Conservation (phyloP, 2,888 invertebrate genomes). For the Enoplolaimus lenunculus region DNA sequence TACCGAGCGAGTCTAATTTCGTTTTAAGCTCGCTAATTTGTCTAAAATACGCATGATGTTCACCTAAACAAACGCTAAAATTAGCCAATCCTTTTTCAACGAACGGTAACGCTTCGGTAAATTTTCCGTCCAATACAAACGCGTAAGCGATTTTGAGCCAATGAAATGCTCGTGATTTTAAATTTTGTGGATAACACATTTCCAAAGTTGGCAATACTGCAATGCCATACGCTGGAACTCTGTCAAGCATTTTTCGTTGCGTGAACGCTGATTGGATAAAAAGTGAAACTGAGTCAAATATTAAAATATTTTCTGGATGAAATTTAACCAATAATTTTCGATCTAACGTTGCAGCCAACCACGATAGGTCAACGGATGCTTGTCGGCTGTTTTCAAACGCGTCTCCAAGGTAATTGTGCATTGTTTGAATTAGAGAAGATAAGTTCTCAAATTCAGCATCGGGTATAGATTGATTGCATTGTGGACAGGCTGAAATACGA, state of each 20-base stretch:
- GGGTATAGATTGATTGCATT: not conserved
- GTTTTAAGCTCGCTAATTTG: not conserved
- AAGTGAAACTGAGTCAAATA: not conserved
- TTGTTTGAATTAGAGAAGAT: not conserved
- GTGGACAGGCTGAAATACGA: not conserved
- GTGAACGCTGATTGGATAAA: not conserved
- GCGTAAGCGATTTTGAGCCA: conserved; percentile 12
- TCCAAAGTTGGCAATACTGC: not conserved
- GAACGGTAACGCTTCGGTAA: not conserved
- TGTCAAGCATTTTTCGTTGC: not conserved
- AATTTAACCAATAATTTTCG: not conserved
- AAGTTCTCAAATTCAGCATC: not conserved
- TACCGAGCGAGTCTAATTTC: too few species aligned
- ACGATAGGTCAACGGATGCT: not conserved
- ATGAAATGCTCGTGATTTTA: conserved; percentile 17
- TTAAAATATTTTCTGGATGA: not conserved
- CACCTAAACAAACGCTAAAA: conserved; percentile 17
- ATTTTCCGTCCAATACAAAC: not conserved
- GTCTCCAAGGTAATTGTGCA: not conserved
- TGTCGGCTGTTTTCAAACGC: not conserved
- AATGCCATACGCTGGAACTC: not conserved
- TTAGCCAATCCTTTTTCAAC: conserved; percentile 12
- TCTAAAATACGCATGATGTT: not conserved
- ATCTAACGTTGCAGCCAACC: not conserved
- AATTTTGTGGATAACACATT: conserved; percentile 10